Conservation (phyloP, 2,113 vertebrate genomes). For the Dolichallabes microphthalmus region DNA sequence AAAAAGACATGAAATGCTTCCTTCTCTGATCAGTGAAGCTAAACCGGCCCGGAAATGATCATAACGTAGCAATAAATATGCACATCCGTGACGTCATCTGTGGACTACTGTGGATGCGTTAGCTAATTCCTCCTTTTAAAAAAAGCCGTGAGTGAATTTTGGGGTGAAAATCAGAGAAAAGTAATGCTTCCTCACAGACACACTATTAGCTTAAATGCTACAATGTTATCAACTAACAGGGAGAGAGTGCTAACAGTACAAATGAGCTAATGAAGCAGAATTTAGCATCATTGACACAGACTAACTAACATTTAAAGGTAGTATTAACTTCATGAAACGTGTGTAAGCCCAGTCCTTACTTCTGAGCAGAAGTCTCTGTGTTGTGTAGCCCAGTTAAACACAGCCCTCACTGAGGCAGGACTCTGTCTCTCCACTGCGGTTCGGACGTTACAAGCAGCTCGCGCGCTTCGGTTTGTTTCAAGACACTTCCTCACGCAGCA, state of each 20-base stretch:
- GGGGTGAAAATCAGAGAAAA: neutral
- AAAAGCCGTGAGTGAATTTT: neutral
- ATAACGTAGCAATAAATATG: neutral
- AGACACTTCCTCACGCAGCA: neutral
- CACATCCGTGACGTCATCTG: neutral
- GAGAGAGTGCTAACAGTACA: neutral
- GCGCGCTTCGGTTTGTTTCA: neutral
- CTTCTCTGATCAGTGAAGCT: no score
- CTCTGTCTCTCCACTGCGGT: neutral
- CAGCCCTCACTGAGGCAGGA: neutral
- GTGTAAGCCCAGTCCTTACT: neutral
- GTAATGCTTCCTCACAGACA: neutral
- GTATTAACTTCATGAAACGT: neutral
- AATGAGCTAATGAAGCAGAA: neutral
- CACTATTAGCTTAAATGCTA: neutral
- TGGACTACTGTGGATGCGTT: neutral
- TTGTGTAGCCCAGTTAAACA: neutral
- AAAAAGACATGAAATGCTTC: no score
- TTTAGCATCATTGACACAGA: neutral
- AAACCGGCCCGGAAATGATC: neutral
- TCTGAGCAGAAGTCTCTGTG: conserved; percentile 32
- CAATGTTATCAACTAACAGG: neutral
- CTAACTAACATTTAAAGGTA: neutral
- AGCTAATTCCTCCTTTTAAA: neutral
- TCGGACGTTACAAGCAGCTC: neutral